Evolutionary conservation across 2,113 vertebrate species (phyloP), one percentile per base, ranked within the genome.

Genomic region (Cyanoramphus novaezelandiae): DNA sequence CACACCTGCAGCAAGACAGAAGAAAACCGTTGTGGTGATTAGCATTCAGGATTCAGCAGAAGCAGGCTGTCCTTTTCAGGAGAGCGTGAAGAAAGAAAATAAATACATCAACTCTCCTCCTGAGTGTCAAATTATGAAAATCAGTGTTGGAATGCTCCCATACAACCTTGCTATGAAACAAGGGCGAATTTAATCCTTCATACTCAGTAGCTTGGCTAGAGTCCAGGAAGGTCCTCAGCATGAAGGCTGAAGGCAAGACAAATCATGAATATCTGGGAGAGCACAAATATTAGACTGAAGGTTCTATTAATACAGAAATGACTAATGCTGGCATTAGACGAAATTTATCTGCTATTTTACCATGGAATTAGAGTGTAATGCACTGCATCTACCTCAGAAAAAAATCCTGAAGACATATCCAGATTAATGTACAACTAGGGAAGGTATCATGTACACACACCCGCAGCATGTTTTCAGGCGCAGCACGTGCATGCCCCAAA

Each of bases 51-150:
- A 92, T 70, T 70, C 88, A 93, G 69, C 82, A 88, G 86, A 95
- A 74, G 82, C 77, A 84, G 50, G 39, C 57, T 95, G 80, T 80
- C 88, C 67, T 91, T 96, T 95, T 88, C 87, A 87, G 70, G 64
- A 82, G 62, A 87, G 62, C 6, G 1, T 46, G 76, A 86, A 86
- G 88, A 72, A 91, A 88, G 83, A 68, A 96, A 97, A 97, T 95
- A 96, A 96, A 97, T 94, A 89, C 39, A 95, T 96, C 88, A 88
- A 35, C 71, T 88, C 87, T 89, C 69, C 87, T 95, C 80, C 74
- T 90, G 89, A 86, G 85, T 93, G 93, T 88, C 93, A 96, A 94
- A 95, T 97, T 97, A 95, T 94, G 94, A 97, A 96, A 95, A 97
- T 95, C 90, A 95, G 91, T 87, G 76, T 84, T 93, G 91, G 95